A percentile compares a stretch with the other conserved stretches of the same genome.
Evolutionary conservation across 53 echinoderm and acorn worm genomes (phyloP).

Genomic region (Zoroaster sp.): DNA sequence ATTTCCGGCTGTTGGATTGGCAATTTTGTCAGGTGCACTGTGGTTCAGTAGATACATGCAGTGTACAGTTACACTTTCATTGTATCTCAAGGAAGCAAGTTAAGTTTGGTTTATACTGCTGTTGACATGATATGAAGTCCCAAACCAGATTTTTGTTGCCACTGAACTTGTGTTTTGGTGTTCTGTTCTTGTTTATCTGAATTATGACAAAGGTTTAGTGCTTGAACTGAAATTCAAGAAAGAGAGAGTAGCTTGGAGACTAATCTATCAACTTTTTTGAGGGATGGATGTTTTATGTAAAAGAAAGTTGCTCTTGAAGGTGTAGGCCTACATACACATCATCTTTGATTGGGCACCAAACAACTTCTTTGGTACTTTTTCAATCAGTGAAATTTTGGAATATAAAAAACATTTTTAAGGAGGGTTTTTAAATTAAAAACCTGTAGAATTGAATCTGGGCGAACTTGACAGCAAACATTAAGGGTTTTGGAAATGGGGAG

Average conservation of each 20-base stretch:
- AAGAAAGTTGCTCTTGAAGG: not conserved
- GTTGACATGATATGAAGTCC: not conserved
- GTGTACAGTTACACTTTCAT: not conserved
- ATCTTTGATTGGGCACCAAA: not conserved
- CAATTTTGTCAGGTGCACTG: not conserved
- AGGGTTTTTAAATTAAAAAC: not conserved
- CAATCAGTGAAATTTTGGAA: not conserved
- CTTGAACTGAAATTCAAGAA: not conserved
- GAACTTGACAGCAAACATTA: not conserved
- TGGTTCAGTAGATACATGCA: not conserved
- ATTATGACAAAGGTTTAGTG: conserved; percentile 2
- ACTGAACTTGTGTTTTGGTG: not conserved
- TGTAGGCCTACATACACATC: not conserved
- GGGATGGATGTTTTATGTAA: not conserved
- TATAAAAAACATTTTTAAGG: not conserved
- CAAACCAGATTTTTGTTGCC: not conserved
- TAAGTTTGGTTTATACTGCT: not conserved
- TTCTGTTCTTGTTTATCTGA: conserved; percentile 1
- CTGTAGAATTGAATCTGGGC: not conserved
- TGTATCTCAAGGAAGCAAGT: not conserved
- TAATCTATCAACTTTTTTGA: not conserved
- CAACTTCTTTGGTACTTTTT: not conserved
- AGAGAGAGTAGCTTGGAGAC: not conserved
- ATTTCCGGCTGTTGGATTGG: not conserved
- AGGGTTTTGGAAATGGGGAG: too few relatives aligned